phyloP scores from a whole-genome alignment of 2,113 vertebrate species.

The Cairina moschata region DNA sequence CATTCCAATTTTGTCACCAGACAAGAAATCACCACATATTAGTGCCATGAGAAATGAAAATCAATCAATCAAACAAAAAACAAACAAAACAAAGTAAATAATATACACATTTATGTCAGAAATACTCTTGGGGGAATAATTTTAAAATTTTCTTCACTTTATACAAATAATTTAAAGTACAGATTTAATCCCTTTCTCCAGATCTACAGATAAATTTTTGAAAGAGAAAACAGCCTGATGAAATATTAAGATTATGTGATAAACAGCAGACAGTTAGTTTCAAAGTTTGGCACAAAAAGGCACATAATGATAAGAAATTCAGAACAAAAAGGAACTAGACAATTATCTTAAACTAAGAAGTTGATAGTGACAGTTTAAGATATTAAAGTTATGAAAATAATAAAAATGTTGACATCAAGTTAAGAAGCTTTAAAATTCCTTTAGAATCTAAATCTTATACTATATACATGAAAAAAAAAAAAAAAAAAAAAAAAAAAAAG shows the following conservation, averaged over 20 bases:
- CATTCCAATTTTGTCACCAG: conserved; percentile 19
- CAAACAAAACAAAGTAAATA: no score
- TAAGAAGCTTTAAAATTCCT: neutral
- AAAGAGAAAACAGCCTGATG: neutral
- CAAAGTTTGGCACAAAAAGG: neutral
- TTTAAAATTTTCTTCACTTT: neutral
- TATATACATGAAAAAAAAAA: neutral
- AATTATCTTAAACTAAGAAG: neutral
- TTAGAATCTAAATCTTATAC: neutral
- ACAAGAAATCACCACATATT: neutral
- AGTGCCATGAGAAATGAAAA: neutral
- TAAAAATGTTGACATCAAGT: neutral
- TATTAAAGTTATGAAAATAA: neutral
- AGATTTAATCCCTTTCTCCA: neutral
- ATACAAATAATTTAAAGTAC: neutral
- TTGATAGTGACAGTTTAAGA: neutral
- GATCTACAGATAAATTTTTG: neutral
- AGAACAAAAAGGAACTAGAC: neutral
- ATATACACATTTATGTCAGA: neutral
- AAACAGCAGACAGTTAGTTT: neutral
- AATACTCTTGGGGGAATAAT: neutral
- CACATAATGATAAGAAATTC: neutral
- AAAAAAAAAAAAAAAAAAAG: neutral
- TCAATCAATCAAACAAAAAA: no score
- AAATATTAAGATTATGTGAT: neutral